These are phyloP conservation scores for Heliconius hermathena DNA, from an alignment of 1,140 invertebrate genomes.

Conservation along the genomic window DNA sequence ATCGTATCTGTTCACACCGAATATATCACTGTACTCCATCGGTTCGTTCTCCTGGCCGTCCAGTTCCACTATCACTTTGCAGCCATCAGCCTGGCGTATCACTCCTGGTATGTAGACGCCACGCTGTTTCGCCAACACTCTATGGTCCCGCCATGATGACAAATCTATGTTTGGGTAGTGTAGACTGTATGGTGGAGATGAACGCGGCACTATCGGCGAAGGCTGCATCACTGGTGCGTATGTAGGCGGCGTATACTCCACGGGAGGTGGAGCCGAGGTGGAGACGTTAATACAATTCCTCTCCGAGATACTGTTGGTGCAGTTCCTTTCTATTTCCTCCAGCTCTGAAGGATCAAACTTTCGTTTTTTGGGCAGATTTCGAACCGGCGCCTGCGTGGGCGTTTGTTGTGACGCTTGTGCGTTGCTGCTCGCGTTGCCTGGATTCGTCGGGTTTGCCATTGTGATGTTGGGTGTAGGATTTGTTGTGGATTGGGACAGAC, in stretches of 20 bases:
- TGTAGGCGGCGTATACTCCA: slow-evolving; percentile 58
- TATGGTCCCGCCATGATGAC: slow-evolving; percentile 94
- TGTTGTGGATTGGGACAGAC: slow-evolving; percentile 70
- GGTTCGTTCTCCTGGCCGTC: slow-evolving; percentile 84
- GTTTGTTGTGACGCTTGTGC: slow-evolving; percentile 63
- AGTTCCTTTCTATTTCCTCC: slow-evolving; percentile 84
- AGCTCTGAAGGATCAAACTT: slow-evolving; percentile 93
- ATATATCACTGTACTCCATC: slow-evolving; percentile 86
- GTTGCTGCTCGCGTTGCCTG: slow-evolving; percentile 61
- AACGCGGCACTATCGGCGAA: slow-evolving; percentile 65
- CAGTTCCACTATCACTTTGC: slow-evolving; percentile 88
- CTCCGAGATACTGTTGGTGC: slow-evolving; percentile 48
- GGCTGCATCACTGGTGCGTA: slow-evolving; percentile 59
- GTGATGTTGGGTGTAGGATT: slow-evolving; percentile 65
- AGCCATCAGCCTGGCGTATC: slow-evolving; percentile 84
- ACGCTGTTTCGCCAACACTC: slow-evolving; percentile 93
- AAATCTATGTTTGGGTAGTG: slow-evolving; percentile 87
- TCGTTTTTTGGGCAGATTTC: slow-evolving; percentile 93
- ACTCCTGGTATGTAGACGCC: slow-evolving; percentile 92
- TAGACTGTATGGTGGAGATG: slow-evolving; percentile 56
- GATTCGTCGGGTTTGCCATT: slow-evolving; percentile 78
- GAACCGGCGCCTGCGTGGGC: slow-evolving; percentile 77
- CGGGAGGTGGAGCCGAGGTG: slow-evolving; percentile 49
- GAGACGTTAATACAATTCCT: slow-evolving; percentile 58
- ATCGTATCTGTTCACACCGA: slow-evolving; percentile 90